These are phyloP conservation scores for Sardina pilchardus DNA, from an alignment of 2,113 vertebrate species.

Conservation along the genomic window DNA sequence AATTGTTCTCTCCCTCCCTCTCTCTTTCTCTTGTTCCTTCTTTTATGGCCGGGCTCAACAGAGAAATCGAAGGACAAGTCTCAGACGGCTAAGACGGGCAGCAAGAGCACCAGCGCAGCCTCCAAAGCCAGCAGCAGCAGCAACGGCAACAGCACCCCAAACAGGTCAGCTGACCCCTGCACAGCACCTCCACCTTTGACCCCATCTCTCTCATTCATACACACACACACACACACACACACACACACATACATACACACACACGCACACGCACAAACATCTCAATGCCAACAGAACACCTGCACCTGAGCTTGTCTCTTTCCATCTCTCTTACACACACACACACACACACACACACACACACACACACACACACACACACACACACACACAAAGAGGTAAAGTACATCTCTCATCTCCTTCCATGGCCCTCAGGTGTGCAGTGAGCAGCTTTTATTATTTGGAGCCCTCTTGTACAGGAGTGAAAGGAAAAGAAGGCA, in stretches of 20 bases:
- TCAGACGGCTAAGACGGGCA: conserved; percentile 55
- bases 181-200: neutral
- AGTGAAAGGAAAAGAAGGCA: neutral
- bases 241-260: neutral
- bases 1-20: neutral
- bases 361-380: conserved; percentile 15
- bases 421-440: conserved; percentile 60
- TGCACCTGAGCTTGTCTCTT: neutral
- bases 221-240: neutral
- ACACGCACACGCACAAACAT: neutral
- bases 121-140: conserved; percentile 52
- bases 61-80: conserved; percentile 68
- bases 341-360: neutral
- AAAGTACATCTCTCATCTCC: conserved; percentile 65
- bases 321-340: neutral
- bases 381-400: neutral
- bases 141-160: conserved; percentile 55
- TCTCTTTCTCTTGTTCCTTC: neutral
- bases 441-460: conserved; percentile 73
- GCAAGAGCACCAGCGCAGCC: conserved; percentile 62
- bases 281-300: too few relatives aligned
- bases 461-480: conserved; percentile 68
- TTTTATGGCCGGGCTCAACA: conserved; percentile 11
- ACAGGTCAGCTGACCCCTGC: conserved; percentile 53
- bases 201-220: neutral